A percentile compares a stretch with the other conserved stretches of the same genome.
Evolutionary conservation across 2,888 invertebrate genomes (phyloP).

Genomic region (Patella depressa): DNA sequence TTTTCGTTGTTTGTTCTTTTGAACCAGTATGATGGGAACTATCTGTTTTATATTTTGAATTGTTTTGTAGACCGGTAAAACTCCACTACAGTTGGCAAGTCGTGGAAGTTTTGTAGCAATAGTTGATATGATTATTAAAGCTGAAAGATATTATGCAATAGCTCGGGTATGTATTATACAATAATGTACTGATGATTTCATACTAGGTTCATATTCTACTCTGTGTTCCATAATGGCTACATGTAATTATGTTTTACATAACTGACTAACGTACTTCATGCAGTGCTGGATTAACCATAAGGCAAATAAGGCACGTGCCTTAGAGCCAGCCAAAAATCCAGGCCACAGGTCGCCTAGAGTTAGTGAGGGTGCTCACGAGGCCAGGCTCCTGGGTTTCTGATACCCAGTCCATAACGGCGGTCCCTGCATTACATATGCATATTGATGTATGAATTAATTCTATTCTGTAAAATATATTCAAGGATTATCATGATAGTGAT

Average conservation of each 20-base stretch:
- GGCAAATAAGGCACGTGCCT: no score
- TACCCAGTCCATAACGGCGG: no score
- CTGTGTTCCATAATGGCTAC: no score
- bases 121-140: conserved; percentile 85
- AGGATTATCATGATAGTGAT: conserved; percentile 63
- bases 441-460: no score
- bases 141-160: conserved; percentile 72
- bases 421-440: no score
- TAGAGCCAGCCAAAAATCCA: no score
- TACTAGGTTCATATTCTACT: not conserved
- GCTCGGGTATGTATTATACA: conserved; percentile 41
- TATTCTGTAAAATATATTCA: not conserved
- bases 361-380: no score
- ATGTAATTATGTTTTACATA: no score
- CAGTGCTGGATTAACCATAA: no score
- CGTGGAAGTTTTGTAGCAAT: conserved; percentile 87
- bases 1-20: not conserved
- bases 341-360: no score
- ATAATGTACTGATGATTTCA: not conserved
- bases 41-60: not conserved
- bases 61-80: conserved; percentile 77
- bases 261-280: no score
- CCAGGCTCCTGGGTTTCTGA: no score
- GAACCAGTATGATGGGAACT: not conserved
- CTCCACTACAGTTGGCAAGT: conserved; percentile 83